These are phyloP conservation scores for Carassius auratus DNA, from an alignment of 2,113 vertebrate genomes.

Conservation along the genomic window DNA sequence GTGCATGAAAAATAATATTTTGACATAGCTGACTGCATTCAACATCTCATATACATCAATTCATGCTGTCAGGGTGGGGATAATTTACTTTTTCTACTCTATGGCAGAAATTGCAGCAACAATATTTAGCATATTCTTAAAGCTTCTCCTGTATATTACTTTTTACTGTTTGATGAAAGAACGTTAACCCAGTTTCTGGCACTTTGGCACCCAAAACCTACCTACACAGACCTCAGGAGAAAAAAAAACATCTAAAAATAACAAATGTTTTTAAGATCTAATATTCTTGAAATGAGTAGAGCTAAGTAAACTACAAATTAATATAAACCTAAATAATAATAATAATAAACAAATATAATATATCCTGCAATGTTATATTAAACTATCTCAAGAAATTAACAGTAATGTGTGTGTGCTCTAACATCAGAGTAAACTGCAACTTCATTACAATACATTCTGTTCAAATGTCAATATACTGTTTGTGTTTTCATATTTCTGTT, in stretches of 20 bases:
- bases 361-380: background rate
- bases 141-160: background rate
- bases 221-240: background rate
- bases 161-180: conserved; percentile 23
- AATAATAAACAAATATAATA: background rate
- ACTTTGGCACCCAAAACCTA: background rate
- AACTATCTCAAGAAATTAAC: background rate
- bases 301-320: background rate
- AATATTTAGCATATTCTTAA: conserved; percentile 48
- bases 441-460: background rate
- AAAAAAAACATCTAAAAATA: background rate
- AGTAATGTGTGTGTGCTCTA: background rate
- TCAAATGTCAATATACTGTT: background rate
- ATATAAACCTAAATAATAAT: background rate
- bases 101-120: conserved; percentile 23
- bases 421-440: background rate
- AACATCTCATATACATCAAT: conserved; percentile 60
- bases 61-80: conserved; percentile 53
- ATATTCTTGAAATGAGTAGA: background rate
- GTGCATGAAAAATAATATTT: conserved; percentile 61
- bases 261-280: background rate
- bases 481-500: background rate
- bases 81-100: conserved; percentile 47
- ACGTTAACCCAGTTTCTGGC: conserved; percentile 18
- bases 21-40: conserved; percentile 60